Base-by-base conservation (phyloP, 1,140 invertebrate species). In the Orchestia grillus region DNA sequence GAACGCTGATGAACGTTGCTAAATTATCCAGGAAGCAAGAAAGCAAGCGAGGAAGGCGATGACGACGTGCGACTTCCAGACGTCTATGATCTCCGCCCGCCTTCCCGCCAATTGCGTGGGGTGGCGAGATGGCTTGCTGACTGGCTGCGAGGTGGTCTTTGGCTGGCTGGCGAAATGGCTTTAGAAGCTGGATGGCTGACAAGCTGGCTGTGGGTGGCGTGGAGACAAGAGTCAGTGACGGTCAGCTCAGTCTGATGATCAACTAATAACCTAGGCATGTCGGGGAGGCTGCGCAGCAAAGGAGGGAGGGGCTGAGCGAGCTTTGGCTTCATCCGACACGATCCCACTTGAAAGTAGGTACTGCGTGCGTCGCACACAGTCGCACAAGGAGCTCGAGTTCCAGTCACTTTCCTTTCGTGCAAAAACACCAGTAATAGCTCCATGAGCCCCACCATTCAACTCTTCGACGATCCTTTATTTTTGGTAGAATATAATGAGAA, bases 81-180 rank as follows among this genome's bases (percentile, higher is more conserved):
- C 92, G 44, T 94, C 43, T 45, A 94, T 45, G 92, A 47, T 94
- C 92, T 42, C 19, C 41, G 41, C 23, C 44, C 44, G 92, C 92
- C 92, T 94, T 94, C 92, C 92, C 92, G 92, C 92, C 92, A 94
- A 94, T 40, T 94, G 92, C 92, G 92, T 94, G 92, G 92, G 92
- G 92, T 44, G 92, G 44, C 44, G 92, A 44, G 92, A 44, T 44
- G 92, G 44, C 92, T 94, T 44, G 44, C 92, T 94, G 92, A 47
- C 43, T 94, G 92, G 92, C 92, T 47, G 88, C 62, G 62, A 77
- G 62, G 62, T 77, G 62, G 28, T 77, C 62, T 77, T 0, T 42
- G 44, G 44, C 92, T 94, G 92, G 92, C 92, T 94, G 92, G 41
- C 41, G 88, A 91, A 91, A 47, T 47, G 92, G 92, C 92, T 94